Base-by-base conservation (phyloP, 2,888 invertebrate species). In the Xestia ashworthii region DNA sequence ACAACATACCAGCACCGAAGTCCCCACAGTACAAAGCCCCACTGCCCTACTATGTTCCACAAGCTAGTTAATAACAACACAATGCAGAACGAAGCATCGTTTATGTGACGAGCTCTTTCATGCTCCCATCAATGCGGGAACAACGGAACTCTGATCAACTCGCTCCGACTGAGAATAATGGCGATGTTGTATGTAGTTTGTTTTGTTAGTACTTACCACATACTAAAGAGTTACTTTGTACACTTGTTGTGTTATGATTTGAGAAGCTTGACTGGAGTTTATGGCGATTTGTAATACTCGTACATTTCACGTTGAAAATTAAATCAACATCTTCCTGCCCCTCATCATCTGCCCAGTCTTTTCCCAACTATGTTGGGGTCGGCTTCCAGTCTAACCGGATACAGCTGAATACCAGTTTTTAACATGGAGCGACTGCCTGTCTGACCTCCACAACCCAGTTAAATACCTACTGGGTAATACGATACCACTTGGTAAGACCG, bases 11-110 rank as follows among this genome's bases (percentile, higher is more conserved):
- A 50, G 8, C 50, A 22, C 22, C 8, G 50, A 8, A 50, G 50
- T 50, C 32, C 11, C 46, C n/a, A 60, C 41, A 70, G 8, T 48
- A 66, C 38, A 53, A 65, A 74, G 66, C 62, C 65, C 60, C 14
- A 74, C 53, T 71, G 66, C 12, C 69, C 64, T 76, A 69, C 70
- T 65, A 72, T 60, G 78, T 75, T 66, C 74, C 74, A 82, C 58
- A 76, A 84, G 81, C 62, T 77, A 84, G 81, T 84, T 82, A 84
- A 19, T 82, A 84, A 19, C 78, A 75, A 81, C 75, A 86, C 85
- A 87, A 87, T 80, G 79, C 58, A 12, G 65, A 80, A 78, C 77
- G 84, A 80, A 69, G 65, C 85, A 60, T 67, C 71, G 72, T 74
- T 74, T 79, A 78, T 76, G 65, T 71, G 87, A 87, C 85, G 76